Conservation (phyloP, 2,888 invertebrate species). For the Pachycephus smyrnensis region DNA sequence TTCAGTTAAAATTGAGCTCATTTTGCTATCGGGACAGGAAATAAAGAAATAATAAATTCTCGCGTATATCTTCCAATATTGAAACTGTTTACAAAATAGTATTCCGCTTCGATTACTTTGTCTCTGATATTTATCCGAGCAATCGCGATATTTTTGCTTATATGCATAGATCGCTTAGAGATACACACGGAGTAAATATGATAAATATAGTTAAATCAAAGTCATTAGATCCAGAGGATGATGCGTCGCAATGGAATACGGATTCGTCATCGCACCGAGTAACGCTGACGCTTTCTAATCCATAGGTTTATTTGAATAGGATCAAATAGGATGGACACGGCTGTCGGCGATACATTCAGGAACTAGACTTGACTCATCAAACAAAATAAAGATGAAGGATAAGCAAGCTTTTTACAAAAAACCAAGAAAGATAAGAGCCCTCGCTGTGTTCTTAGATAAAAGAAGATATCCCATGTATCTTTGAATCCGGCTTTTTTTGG, state of each 20-base stretch:
- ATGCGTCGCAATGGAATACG: neutral
- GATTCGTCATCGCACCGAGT: neutral
- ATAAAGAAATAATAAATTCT: neutral
- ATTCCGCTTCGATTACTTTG: neutral
- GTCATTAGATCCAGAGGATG: neutral
- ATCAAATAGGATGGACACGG: neutral
- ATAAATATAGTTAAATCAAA: neutral
- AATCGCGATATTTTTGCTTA: neutral
- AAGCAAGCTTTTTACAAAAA: neutral
- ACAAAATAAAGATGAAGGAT: neutral
- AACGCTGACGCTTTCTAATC: too few relatives aligned
- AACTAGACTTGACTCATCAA: neutral
- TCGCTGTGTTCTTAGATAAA: neutral
- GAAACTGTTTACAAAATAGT: neutral
- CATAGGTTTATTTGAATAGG: too few relatives aligned
- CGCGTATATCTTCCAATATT: neutral
- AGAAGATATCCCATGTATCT: neutral
- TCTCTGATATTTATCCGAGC: neutral
- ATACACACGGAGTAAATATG: neutral
- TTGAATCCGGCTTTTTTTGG: neutral
- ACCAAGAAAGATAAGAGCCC: neutral
- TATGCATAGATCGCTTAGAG: neutral
- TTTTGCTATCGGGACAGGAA: neutral
- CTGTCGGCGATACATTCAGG: neutral
- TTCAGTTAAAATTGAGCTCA: neutral